phyloP scores from a whole-genome alignment of 2,888 invertebrate genomes.

The Pristionchus exspectatus region DNA sequence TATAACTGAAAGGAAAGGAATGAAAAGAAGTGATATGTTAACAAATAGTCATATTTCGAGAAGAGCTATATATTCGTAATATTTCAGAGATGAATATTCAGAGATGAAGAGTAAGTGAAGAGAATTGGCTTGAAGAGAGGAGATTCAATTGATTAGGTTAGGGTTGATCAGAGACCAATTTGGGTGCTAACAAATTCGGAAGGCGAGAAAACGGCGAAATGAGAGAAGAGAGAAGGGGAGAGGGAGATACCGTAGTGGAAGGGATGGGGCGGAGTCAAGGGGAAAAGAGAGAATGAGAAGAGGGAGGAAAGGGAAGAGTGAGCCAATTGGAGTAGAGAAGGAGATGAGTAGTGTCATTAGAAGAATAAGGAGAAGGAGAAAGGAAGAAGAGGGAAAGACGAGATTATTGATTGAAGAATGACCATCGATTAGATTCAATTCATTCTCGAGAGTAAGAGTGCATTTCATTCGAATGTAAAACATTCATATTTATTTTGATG shows the following conservation, averaged over 20 bases:
- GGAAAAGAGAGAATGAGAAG: not conserved
- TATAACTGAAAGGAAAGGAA: slow-evolving; percentile 8
- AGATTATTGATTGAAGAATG: slow-evolving; percentile 48
- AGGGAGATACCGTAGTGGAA: slow-evolving; percentile 11
- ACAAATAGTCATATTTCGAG: no score
- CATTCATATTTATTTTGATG: no score
- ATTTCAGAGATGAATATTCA: slow-evolving; percentile 36
- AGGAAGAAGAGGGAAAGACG: not conserved
- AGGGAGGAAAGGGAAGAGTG: slow-evolving; percentile 35
- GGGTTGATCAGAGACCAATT: not conserved
- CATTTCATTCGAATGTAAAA: no score
- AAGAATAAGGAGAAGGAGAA: slow-evolving; percentile 34
- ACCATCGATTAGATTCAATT: not conserved
- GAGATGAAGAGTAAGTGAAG: slow-evolving; percentile 51
- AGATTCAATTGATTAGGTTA: not conserved
- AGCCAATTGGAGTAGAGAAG: slow-evolving; percentile 54
- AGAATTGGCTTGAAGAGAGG: not conserved
- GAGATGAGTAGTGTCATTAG: slow-evolving; percentile 40
- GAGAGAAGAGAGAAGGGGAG: not conserved
- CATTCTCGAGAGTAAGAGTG: no score
- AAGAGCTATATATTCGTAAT: not conserved
- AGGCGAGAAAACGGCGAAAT: not conserved
- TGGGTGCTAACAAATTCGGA: not conserved
- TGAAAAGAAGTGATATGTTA: not conserved
- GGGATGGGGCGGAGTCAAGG: not conserved